Evolutionary conservation across 2,113 vertebrate genomes (phyloP), one percentile per base, ranked within the genome.

Genomic region (Hoplias malabaricus): DNA sequence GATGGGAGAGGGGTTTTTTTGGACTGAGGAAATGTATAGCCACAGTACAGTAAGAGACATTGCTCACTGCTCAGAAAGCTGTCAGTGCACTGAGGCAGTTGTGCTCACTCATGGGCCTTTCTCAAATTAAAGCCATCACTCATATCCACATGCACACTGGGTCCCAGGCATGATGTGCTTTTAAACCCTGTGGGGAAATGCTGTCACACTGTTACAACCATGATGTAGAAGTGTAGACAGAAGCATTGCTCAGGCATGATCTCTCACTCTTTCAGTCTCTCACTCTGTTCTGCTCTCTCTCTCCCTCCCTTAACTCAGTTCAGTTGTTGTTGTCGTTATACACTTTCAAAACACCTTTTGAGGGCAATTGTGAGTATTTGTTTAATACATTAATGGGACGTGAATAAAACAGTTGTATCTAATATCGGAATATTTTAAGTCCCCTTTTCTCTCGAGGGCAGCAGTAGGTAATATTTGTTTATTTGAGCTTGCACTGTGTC

Each of bases 41-140:
- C 34, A 27, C 25, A 12, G 42, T 48, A 1, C 38, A 21, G 25
- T 34, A 43, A 31, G 23, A 19, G 21, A 19, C 19, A 62, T 43
- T 62, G 14, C 56, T 48, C 34, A 34, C 14, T 69, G 43, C 21
- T 38, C 27, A 14, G 21, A 57, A 69, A 23, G 12, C 78, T 40
- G 31, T 40, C 57, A 53, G 12, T 56, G 16, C 0, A 31, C 34
- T 65, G 27, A 70, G 57, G 29, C 21, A 50, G 31, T 76, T 66
- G 2, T 62, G 27, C 34, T 53, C 43, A 54, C 36, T 70, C 25
- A 11, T 66, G 16, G 21, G 57, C 9, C 46, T 34, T 57, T 73
- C 23, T 67, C 42, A 80, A 75, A 80, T 77, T 36, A 83, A 78
- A 80, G 19, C 65, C 19, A 67, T 67, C 75, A 69, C 25, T 81